Base-by-base conservation (phyloP, 1,140 invertebrate genomes). In the Leptinotarsa defecta region DNA sequence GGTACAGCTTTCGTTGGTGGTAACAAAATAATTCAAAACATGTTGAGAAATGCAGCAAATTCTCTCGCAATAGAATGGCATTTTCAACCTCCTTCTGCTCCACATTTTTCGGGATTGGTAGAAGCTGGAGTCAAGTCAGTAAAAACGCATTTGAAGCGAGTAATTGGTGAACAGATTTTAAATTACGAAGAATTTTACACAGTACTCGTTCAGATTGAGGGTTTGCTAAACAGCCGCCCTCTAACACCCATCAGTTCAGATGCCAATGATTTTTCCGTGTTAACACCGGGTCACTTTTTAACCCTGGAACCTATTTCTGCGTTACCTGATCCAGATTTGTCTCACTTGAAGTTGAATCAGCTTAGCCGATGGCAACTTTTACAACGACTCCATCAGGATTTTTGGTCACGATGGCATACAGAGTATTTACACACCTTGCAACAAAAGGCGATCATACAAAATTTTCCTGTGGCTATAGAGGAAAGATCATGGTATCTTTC, bases 1-100 rank as follows among this genome's bases (percentile, higher is more conserved):
- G 85, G 81, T 0, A 85, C 84, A 0, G 86, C 83, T 70, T 86
- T 86, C 70, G 68, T 82, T 15, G 82, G 83, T 4, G 83, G 82
- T 27, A 75, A 82, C 13, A 19, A 27, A 71, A 15, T 52, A 19
- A 13, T 71, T n/a, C 19, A 52, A 11, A 1, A n/a, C 13, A 11
- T 71, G 27, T 68, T 57, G 27, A 69, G 17, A 69, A 69, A 27
- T 20, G 34, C 68, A 27, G 68, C 68, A 17, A 15, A 34, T 15
- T n/a, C 24, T 13, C 15, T 27, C 8, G 19, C 13, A 34, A 69
- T 69, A 17, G 43, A 69, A 69, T 69, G n/a, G 4, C 13, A 43
- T 13, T 73, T 72, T 63, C 34, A 19, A 48, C 20, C 34, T 15
- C 52, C 48, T n/a, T 74, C 73, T 64, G 57, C 27, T 13, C 68